phyloP scores from a whole-genome alignment of 1,140 invertebrate genomes.

The Babylonia areolata region DNA sequence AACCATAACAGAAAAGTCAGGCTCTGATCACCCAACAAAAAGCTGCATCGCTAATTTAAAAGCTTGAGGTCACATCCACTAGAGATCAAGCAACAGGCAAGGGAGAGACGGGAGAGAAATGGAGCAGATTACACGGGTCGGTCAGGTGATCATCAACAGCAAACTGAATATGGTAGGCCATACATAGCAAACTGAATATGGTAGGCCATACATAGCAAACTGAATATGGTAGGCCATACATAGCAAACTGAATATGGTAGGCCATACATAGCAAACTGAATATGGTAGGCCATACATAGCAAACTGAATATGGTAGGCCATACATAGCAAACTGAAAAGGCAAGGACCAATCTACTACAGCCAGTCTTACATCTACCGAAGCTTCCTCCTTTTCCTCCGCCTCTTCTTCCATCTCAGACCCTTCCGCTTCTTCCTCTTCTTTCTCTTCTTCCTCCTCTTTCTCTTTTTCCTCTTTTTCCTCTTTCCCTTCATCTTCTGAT shows the following conservation, averaged over 20 bases:
- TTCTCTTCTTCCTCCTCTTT: neutral
- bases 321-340: neutral
- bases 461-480: conserved; percentile 16
- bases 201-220: neutral
- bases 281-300: neutral
- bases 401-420: neutral
- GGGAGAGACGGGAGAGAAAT: neutral
- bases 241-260: neutral
- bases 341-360: neutral
- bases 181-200: neutral
- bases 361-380: neutral
- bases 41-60: neutral
- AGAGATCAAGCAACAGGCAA: neutral
- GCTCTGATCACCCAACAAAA: neutral
- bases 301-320: neutral
- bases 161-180: neutral
- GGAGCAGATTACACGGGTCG: neutral
- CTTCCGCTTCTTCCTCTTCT: conserved; percentile 23
- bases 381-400: neutral
- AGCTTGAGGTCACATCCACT: neutral
- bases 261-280: neutral
- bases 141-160: neutral
- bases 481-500: conserved; percentile 29
- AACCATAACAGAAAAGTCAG: too few species aligned
- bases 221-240: too few species aligned